Evolutionary conservation across 2,797 vertebrate genomes (phyloP).

Genomic region (Tachyglossus aculeatus): DNA sequence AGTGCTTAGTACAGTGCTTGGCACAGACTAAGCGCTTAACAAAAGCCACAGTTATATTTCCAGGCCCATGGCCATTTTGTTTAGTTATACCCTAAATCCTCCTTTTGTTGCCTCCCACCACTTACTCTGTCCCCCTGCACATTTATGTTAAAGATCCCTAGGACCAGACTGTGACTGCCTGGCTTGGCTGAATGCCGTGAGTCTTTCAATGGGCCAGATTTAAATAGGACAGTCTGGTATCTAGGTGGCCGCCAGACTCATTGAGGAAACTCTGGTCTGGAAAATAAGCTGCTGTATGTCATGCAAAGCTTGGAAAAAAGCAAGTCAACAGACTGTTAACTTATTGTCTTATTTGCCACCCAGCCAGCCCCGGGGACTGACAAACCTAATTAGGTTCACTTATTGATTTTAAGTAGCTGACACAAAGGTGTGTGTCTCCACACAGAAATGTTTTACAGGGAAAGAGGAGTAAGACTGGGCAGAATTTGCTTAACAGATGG

Average conservation of each 20-base stretch:
- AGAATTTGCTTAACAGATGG: neutral
- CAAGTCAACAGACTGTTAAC: slow-evolving; percentile 28
- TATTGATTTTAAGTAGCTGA: slow-evolving; percentile 53
- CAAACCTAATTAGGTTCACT: slow-evolving; percentile 53
- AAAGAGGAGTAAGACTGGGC: neutral
- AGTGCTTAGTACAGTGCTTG: too few relatives aligned
- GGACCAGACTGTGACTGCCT: slow-evolving; percentile 10
- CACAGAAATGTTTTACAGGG: neutral
- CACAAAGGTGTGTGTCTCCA: slow-evolving; percentile 32
- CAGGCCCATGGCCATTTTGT: too few relatives aligned
- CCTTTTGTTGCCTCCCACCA: too few relatives aligned
- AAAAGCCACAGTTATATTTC: too few relatives aligned
- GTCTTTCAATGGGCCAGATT: neutral
- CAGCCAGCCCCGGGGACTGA: slow-evolving; percentile 42
- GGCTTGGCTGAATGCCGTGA: neutral
- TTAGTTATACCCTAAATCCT: too few relatives aligned
- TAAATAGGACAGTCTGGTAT: neutral
- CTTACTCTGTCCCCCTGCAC: too few relatives aligned
- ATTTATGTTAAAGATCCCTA: too few relatives aligned
- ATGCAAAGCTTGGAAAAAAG: neutral
- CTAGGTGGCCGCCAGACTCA: neutral
- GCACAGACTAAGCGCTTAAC: too few relatives aligned
- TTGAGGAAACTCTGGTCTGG: neutral
- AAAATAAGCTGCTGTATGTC: neutral
- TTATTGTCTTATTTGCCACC: slow-evolving; percentile 21